Evolutionary conservation across 2,113 vertebrate species (phyloP), one percentile per base, ranked within the genome.

Genomic region (Lonchura striata): DNA sequence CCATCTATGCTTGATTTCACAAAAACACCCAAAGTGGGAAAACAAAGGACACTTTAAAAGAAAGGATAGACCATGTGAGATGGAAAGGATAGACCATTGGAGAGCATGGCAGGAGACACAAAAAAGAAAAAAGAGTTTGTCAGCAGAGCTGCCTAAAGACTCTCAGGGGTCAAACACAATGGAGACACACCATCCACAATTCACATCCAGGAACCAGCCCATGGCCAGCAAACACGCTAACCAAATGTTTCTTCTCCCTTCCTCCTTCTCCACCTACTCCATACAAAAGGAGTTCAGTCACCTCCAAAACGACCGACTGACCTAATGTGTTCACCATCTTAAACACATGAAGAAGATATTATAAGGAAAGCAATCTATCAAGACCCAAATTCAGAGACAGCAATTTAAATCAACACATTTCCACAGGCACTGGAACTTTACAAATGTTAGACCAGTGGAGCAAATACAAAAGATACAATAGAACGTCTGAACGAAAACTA

Each of bases 121-220:
- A 46, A 44, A 15, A 37, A n/a, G 20, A 70, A 82, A 44, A 28
- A 28, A 25, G 10, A 70, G 6, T 44, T 53, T 41, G 13, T 31
- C 17, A 61, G 39, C 31, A 63, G 21, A 22, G 24, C 13, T 56
- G 15, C 37, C 25, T 41, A 41, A 87, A 66, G 22, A 5, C 35
- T 75, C 33, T 54, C 30, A 47, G 19, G 25, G 24, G 2, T 61
- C 1, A 0, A 65, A 70, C 9, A 31, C 1, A 0, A n/a, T 9
- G 16, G 25, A 85, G 30, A 42, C 5, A n/a, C 6, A 25, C 2
- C 17, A 69, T 21, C 37, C 12, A 39, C 25, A 87, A 15, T 18
- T 37, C 27, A 44, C 5, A 20, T 10, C 35, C 23, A 68, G 39
- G 83, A 89, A 59, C 4, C 10, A 71, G 49, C 6, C 49, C 13